These are phyloP conservation scores for Thunnus maccoyii DNA, from an alignment of 2,113 vertebrate species.

Conservation along the genomic window DNA sequence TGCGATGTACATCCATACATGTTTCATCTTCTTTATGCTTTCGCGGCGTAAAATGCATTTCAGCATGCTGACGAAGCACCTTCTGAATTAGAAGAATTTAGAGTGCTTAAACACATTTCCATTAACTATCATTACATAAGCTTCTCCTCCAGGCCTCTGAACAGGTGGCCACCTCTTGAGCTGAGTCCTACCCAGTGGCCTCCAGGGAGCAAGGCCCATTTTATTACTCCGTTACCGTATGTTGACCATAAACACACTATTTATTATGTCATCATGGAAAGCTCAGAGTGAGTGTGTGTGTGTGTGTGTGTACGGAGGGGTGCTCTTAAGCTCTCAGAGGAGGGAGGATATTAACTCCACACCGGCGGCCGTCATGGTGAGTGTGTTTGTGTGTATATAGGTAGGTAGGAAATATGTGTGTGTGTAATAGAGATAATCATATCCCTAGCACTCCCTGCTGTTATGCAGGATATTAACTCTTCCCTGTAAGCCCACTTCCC, in stretches of 20 bases:
- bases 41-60: neutral
- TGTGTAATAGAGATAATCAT: slow-evolving; percentile 63
- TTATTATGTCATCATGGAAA: slow-evolving; percentile 50
- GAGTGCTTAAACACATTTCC: slow-evolving; percentile 4
- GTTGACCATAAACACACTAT: slow-evolving; percentile 53
- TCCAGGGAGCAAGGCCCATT: slow-evolving; percentile 20
- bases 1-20: neutral
- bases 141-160: slow-evolving; percentile 22
- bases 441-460: slow-evolving; percentile 58
- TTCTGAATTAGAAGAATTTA: slow-evolving; percentile 16
- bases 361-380: slow-evolving; percentile 43
- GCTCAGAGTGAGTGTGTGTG: slow-evolving; percentile 19
- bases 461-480: slow-evolving; percentile 77
- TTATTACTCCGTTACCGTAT: slow-evolving; percentile 48
- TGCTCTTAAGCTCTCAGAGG: slow-evolving; percentile 58
- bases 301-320: neutral
- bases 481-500: slow-evolving; percentile 63
- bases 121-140: slow-evolving; percentile 32
- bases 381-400: slow-evolving; percentile 32
- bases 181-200: slow-evolving; percentile 21
- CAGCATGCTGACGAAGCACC: neutral
- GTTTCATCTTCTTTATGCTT: neutral
- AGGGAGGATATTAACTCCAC: slow-evolving; percentile 76
- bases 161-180: slow-evolving; percentile 53
- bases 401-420: slow-evolving; percentile 18